phyloP scores from a whole-genome alignment of 2,888 invertebrate genomes.

The Anarsia innoxiella region DNA sequence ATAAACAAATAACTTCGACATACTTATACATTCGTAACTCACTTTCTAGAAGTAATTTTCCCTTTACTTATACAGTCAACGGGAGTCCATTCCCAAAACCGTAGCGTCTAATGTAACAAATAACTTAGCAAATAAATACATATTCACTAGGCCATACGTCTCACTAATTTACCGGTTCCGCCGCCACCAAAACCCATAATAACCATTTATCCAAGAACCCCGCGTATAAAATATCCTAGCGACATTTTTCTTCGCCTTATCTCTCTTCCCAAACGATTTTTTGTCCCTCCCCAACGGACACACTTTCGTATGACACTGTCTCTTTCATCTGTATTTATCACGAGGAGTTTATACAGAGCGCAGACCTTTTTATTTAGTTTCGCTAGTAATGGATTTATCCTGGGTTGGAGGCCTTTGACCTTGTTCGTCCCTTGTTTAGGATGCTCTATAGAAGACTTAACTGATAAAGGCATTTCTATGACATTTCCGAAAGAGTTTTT shows the following conservation, averaged over 20 bases:
- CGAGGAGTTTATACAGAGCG: constrained; percentile 42
- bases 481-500: no score
- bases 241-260: constrained; percentile 73
- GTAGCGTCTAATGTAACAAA: constrained; percentile 40
- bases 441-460: constrained; percentile 3
- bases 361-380: constrained; percentile 68
- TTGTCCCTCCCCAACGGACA: constrained; percentile 28
- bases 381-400: constrained; percentile 67
- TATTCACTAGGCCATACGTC: constrained; percentile 65
- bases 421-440: constrained; percentile 39
- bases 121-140: constrained; percentile 59
- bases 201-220: constrained; percentile 63
- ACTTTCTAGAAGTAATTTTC: no score
- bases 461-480: no score
- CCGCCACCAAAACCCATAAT: constrained; percentile 57
- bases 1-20: no score
- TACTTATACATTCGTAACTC: no score
- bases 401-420: constrained; percentile 51
- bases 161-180: constrained; percentile 64
- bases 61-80: no score
- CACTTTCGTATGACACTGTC: constrained; percentile 24
- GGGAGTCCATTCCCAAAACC: no score
- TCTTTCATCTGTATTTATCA: constrained; percentile 50
- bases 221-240: constrained; percentile 60
- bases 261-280: constrained; percentile 54